Evolutionary conservation across 2,888 invertebrate species (phyloP).

Genomic region (Orgyia antiqua): DNA sequence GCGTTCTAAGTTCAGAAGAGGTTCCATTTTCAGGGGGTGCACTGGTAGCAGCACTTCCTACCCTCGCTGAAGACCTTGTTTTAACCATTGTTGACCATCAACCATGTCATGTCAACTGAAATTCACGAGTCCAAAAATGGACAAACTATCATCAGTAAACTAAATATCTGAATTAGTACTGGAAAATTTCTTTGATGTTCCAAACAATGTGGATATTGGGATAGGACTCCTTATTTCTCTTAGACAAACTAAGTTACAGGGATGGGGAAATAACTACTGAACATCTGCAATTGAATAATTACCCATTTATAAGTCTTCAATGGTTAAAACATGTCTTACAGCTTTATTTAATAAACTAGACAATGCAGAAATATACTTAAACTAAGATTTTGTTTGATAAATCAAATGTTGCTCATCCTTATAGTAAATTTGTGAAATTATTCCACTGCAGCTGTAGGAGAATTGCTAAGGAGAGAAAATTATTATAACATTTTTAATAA

Average conservation of each 20-base stretch:
- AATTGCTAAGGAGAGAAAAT: slow-evolving; percentile 66
- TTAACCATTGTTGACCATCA: slow-evolving; percentile 76
- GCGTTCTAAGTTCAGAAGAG: slow-evolving; percentile 63
- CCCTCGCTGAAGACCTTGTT: slow-evolving; percentile 76
- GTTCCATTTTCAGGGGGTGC: slow-evolving; percentile 66
- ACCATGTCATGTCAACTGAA: slow-evolving; percentile 77
- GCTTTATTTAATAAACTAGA: slow-evolving; percentile 52
- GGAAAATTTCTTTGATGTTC: slow-evolving; percentile 67
- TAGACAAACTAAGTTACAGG: slow-evolving; percentile 43
- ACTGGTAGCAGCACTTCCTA: slow-evolving; percentile 63
- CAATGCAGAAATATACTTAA: slow-evolving; percentile 54
- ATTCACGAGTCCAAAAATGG: slow-evolving; percentile 70
- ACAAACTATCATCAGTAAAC: slow-evolving; percentile 59
- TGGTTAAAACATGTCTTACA: slow-evolving; percentile 78
- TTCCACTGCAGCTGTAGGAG: slow-evolving; percentile 75
- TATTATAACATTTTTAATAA: slow-evolving; percentile 45
- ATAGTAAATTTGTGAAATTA: slow-evolving; percentile 57
- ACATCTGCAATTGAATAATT: slow-evolving; percentile 76
- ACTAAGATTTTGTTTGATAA: slow-evolving; percentile 44
- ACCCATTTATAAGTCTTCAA: slow-evolving; percentile 68
- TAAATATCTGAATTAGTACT: slow-evolving; percentile 47
- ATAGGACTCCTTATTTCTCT: slow-evolving; percentile 68
- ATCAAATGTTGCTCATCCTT: slow-evolving; percentile 60
- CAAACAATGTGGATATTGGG: slow-evolving; percentile 13
- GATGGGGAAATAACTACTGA: slow-evolving; percentile 46